Evolutionary conservation across 2,888 invertebrate species (phyloP).

Genomic region (Odontocerum albicorne): DNA sequence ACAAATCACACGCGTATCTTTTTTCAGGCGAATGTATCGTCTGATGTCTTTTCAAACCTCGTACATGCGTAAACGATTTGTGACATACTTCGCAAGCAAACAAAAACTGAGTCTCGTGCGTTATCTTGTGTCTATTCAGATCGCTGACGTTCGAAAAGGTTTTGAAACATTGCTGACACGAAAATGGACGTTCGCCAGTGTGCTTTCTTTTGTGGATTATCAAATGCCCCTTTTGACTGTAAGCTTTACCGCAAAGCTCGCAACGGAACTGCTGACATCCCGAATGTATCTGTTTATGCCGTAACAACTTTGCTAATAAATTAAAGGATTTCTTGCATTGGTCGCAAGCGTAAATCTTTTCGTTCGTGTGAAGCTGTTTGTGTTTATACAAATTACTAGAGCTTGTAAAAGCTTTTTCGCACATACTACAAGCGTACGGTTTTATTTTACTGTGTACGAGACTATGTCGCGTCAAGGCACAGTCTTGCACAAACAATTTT

Average conservation of each 20-base stretch:
- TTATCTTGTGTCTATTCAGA: neutral
- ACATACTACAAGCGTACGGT: neutral
- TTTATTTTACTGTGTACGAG: neutral
- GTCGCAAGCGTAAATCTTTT: neutral
- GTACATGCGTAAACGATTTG: neutral
- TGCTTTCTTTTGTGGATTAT: neutral
- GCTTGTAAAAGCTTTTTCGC: neutral
- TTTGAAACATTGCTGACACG: neutral
- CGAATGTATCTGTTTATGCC: neutral
- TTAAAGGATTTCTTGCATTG: neutral
- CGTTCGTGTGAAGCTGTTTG: neutral
- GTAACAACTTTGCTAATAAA: neutral
- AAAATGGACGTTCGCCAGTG: neutral
- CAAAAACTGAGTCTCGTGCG: neutral
- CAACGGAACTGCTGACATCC: neutral
- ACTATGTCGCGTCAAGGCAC: neutral
- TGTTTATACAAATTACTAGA: neutral
- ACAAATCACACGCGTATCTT: neutral
- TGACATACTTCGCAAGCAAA: neutral
- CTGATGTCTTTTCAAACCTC: neutral
- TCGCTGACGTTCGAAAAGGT: neutral
- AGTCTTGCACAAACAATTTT: neutral
- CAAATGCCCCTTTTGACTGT: neutral
- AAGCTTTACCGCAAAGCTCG: neutral
- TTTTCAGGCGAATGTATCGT: neutral